Percentiles rank a stretch among this genome's conserved stretches.
Evolutionary conservation across 64 coral and sea anemone genomes (phyloP).

Genomic region (Stichodactyla helianthus): DNA sequence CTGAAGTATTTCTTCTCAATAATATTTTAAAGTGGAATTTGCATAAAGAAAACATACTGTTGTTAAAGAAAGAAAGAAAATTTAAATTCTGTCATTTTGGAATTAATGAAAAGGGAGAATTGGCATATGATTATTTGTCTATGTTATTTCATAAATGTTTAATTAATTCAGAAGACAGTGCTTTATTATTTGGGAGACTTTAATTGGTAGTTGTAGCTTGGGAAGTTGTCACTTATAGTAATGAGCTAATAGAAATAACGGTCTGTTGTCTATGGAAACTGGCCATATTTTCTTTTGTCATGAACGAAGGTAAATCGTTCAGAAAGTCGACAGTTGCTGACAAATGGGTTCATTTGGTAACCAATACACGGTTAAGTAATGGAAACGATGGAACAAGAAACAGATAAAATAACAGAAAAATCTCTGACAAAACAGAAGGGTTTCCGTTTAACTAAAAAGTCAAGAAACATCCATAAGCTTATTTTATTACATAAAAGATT

Average conservation of each 20-base stretch:
- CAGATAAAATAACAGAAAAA: background rate
- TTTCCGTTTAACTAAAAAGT: background rate
- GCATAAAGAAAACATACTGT: no score
- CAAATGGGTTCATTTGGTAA: background rate
- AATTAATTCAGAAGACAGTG: background rate
- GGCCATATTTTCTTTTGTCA: background rate
- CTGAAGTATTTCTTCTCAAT: no score
- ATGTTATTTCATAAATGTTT: background rate
- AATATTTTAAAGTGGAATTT: no score
- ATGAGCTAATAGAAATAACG: background rate
- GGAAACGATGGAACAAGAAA: background rate
- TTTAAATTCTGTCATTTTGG: no score
- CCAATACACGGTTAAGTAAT: background rate
- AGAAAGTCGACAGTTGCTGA: background rate
- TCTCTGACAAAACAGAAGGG: background rate
- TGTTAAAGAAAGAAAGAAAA: no score
- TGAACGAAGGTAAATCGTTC: background rate
- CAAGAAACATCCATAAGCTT: background rate
- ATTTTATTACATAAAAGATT: conserved; percentile 23
- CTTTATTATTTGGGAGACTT: background rate
- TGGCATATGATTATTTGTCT: background rate
- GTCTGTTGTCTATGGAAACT: background rate
- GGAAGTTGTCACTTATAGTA: background rate
- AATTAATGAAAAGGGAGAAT: background rate
- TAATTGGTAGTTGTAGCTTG: background rate